A percentile compares a stretch with the other conserved stretches of the same genome.
Evolutionary conservation across 2,888 invertebrate genomes (phyloP).

Genomic region (Drosophila vallismaia): DNA sequence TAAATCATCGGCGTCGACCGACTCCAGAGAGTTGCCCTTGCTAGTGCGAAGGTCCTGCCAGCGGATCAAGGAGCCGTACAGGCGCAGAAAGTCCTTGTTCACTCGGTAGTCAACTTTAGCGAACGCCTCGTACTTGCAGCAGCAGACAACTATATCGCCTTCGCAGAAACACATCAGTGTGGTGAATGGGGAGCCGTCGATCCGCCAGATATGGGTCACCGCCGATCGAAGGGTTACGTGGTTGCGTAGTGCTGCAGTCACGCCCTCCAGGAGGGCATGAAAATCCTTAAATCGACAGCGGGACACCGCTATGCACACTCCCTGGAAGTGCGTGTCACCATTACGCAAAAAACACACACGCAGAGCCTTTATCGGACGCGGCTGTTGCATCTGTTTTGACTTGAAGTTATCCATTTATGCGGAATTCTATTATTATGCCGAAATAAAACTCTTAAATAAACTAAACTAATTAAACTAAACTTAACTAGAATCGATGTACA

Average conservation of each 20-base stretch:
- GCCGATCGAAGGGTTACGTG: background rate
- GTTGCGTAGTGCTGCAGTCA: background rate
- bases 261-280: background rate
- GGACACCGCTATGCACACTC: background rate
- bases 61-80: background rate
- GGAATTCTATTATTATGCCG: background rate
- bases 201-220: background rate
- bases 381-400: background rate
- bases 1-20: background rate
- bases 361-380: background rate
- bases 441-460: background rate
- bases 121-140: constrained; percentile 1
- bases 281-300: background rate
- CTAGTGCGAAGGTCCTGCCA: background rate
- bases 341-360: background rate
- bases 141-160: background rate
- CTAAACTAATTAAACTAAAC: background rate
- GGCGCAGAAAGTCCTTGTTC: background rate
- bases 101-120: background rate
- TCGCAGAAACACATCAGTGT: background rate
- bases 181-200: constrained; percentile 1
- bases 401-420: background rate
- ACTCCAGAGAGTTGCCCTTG: background rate
- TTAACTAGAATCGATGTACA: no score
- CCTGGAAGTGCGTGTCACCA: background rate